phyloP scores from a whole-genome alignment of 2,888 invertebrate genomes.

The Ommatoiulus sabulosus region DNA sequence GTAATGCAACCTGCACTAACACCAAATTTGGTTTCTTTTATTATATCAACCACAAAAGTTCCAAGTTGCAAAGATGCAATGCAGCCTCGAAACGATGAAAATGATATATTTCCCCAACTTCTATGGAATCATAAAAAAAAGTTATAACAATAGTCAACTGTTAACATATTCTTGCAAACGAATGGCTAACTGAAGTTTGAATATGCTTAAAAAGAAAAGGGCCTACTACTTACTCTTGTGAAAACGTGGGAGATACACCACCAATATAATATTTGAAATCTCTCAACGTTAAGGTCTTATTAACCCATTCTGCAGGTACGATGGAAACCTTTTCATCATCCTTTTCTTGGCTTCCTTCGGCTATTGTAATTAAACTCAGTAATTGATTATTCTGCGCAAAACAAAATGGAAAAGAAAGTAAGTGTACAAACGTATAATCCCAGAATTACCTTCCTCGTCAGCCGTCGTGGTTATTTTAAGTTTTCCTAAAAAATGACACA shows the following conservation, averaged over 20 bases:
- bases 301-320: background rate
- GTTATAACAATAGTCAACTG: too few relatives aligned
- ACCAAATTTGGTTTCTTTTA: background rate
- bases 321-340: background rate
- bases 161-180: too few relatives aligned
- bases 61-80: slow-evolving; percentile 21
- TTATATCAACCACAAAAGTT: background rate
- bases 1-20: slow-evolving; percentile 18
- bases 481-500: background rate
- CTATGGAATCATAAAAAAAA: background rate
- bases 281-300: slow-evolving; percentile 39
- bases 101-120: slow-evolving; percentile 30
- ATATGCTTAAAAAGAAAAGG: background rate
- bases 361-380: too few relatives aligned
- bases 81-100: slow-evolving; percentile 46
- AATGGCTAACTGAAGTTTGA: background rate
- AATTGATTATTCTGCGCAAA: too few relatives aligned
- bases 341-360: background rate
- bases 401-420: too few relatives aligned
- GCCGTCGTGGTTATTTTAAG: slow-evolving; percentile 36
- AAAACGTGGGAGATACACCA: slow-evolving; percentile 39
- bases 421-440: too few relatives aligned
- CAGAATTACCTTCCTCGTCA: too few relatives aligned
- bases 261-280: background rate
- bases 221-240: background rate